A percentile compares a stretch with the other conserved stretches of the same genome.
phyloP scores from a whole-genome alignment of 2,888 invertebrate genomes.

The Ennomos quercinarius region DNA sequence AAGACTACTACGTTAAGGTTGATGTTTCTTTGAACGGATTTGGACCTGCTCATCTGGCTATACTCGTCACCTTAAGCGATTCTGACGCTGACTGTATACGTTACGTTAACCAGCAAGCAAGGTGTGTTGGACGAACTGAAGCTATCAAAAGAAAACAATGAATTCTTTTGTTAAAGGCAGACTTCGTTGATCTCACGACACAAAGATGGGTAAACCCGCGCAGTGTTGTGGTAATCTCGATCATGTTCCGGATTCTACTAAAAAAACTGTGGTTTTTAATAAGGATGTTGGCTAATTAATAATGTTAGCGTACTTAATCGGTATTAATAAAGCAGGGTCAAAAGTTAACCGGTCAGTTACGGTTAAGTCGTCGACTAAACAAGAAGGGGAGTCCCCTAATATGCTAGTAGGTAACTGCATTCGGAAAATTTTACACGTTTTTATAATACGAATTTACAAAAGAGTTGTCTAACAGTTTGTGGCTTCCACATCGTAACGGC shows the following conservation, averaged over 20 bases:
- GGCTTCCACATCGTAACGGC: too few relatives aligned
- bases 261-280: slow-evolving; percentile 27
- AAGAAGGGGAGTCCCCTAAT: too few relatives aligned
- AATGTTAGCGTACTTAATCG: neutral
- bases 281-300: slow-evolving; percentile 16
- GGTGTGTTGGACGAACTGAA: neutral
- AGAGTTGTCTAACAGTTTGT: too few relatives aligned
- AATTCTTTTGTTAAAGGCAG: slow-evolving; percentile 10
- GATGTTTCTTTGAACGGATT: too few relatives aligned
- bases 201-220: slow-evolving; percentile 11
- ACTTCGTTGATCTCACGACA: slow-evolving; percentile 18
- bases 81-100: too few relatives aligned
- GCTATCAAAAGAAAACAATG: slow-evolving; percentile 17
- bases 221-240: slow-evolving; percentile 4
- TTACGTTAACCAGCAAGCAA: too few relatives aligned
- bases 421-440: too few relatives aligned
- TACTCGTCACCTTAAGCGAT: too few relatives aligned
- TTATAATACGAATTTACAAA: too few relatives aligned
- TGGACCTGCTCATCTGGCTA: too few relatives aligned
- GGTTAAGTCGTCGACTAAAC: neutral
- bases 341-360: slow-evolving; percentile 14
- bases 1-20: too few relatives aligned
- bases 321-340: slow-evolving; percentile 18
- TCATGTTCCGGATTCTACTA: neutral
- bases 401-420: too few relatives aligned